Conservation (phyloP, 2,113 vertebrate species). For the Eonycteris spelaea region DNA sequence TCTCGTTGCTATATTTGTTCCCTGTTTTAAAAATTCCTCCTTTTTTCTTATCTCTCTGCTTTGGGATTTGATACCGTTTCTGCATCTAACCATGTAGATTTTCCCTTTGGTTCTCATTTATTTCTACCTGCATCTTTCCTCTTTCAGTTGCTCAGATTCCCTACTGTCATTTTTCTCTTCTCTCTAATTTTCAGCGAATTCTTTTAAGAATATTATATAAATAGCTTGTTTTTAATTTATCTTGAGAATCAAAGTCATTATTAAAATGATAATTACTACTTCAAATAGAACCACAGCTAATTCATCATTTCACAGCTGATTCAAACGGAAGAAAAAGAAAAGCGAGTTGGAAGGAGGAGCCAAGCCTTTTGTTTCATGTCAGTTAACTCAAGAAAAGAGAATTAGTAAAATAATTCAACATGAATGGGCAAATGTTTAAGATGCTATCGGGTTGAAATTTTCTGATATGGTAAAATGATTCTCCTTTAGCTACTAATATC, state of each 20-base stretch:
- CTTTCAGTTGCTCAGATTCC: neutral
- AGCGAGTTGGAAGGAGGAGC: conserved; percentile 55
- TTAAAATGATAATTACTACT: conserved; percentile 46
- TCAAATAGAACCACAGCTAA: conserved; percentile 25
- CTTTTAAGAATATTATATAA: conserved; percentile 43
- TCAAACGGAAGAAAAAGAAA: conserved; percentile 23
- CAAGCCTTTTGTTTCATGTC: conserved; percentile 72
- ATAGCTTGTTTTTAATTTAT: conserved; percentile 18
- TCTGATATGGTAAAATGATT: neutral
- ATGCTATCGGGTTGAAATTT: conserved; percentile 29
- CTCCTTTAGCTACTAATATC: neutral
- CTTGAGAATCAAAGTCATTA: conserved; percentile 16
- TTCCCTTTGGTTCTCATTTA: conserved; percentile 33
- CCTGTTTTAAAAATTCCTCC: neutral
- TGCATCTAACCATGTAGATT: conserved; percentile 18
- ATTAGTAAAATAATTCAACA: conserved; percentile 43
- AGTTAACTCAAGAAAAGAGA: conserved; percentile 53
- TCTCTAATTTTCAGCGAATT: conserved; percentile 38
- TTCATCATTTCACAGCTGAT: conserved; percentile 58
- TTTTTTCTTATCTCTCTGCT: neutral
- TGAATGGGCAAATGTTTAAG: neutral
- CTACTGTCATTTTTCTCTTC: conserved; percentile 25
- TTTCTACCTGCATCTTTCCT: neutral
- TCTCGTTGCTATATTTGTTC: conserved; percentile 26
- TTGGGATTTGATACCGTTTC: neutral